Evolutionary conservation across 1,140 invertebrate genomes (phyloP).

Genomic region (Drosophila aff.): DNA sequence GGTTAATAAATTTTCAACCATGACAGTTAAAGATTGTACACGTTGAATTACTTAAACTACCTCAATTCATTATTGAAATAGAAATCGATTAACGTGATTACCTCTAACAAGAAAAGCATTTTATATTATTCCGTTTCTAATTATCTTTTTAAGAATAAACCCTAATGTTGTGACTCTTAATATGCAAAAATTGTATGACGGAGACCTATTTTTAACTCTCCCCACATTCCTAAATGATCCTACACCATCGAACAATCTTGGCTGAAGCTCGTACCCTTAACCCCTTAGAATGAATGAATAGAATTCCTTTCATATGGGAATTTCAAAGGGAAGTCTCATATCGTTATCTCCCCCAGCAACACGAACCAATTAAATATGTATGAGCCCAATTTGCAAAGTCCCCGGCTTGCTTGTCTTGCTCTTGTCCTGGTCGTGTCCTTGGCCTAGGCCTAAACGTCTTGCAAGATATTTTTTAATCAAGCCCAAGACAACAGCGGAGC

Average conservation of each 20-base stretch:
- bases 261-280: conserved; percentile 10
- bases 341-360: conserved; percentile 14
- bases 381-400: conserved; percentile 41
- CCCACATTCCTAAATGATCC: neutral
- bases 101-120: no score
- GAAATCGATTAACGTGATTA: no score
- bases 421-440: conserved; percentile 47
- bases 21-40: no score
- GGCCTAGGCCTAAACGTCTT: conserved; percentile 49
- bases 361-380: conserved; percentile 54
- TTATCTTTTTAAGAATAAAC: no score
- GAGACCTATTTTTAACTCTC: neutral
- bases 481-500: conserved; percentile 15
- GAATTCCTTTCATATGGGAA: conserved; percentile 32
- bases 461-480: conserved; percentile 63
- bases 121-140: no score
- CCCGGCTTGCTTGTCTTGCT: neutral
- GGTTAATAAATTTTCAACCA: neutral
- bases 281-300: conserved; percentile 5
- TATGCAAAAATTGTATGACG: neutral
- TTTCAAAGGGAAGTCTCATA: conserved; percentile 21
- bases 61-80: no score
- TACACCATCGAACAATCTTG: neutral
- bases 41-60: no score
- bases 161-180: neutral